Evolutionary conservation across 2,113 vertebrate genomes (phyloP).

Genomic region (Ptilonorhynchus violaceus): DNA sequence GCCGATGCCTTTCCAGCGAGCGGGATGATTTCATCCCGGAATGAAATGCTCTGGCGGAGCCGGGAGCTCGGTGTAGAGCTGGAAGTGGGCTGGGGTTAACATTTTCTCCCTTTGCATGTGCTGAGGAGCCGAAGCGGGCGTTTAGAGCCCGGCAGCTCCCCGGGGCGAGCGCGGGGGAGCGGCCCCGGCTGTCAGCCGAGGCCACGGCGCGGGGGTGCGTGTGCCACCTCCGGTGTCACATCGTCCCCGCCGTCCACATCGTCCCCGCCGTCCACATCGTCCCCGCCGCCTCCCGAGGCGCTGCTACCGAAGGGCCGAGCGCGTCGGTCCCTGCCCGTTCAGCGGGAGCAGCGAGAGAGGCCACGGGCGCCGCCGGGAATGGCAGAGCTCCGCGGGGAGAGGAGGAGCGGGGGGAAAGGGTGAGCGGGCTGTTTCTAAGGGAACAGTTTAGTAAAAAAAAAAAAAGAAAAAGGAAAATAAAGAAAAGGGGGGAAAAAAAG

Average conservation of each 20-base stretch:
- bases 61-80: neutral
- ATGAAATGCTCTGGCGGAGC: neutral
- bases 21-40: neutral
- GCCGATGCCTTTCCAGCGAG: neutral
- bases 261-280: neutral
- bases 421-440: slow-evolving; percentile 28
- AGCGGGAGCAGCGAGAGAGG: neutral
- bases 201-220: neutral
- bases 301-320: neutral
- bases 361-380: neutral
- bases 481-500: neutral
- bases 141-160: neutral
- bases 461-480: too few relatives aligned
- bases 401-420: slow-evolving; percentile 7
- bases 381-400: neutral
- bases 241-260: neutral
- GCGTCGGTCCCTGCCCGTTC: rapidly evolving
- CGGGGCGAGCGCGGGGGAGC: neutral
- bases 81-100: neutral
- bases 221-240: too few relatives aligned
- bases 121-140: neutral
- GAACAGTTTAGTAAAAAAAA: neutral
- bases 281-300: rapidly evolving
- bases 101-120: neutral
- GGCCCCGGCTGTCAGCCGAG: neutral